Evolutionary conservation across 2,797 vertebrate genomes (phyloP).

Genomic region (Phyllotis vaccarum): DNA sequence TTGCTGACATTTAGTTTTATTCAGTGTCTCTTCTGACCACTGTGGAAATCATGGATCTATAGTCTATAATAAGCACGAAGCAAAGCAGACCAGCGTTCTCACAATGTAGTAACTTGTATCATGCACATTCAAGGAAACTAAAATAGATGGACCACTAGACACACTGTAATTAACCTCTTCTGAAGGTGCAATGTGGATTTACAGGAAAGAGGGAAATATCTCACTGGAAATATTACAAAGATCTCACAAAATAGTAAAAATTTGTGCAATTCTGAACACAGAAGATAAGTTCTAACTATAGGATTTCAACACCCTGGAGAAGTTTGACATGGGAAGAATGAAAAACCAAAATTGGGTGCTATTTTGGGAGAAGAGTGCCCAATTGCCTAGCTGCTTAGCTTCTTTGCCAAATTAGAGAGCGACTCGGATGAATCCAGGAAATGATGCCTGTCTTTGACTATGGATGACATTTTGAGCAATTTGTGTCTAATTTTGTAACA

Average conservation of each 20-base stretch:
- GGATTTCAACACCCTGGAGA: neutral
- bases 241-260: neutral
- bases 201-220: neutral
- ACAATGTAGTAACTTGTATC: neutral
- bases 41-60: neutral
- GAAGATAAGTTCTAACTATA: neutral
- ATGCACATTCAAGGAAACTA: neutral
- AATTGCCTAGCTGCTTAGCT: too few relatives aligned
- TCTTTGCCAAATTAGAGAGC: neutral
- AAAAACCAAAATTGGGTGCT: neutral
- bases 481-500: neutral
- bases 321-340: neutral
- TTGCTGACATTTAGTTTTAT: constrained; percentile 53
- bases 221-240: neutral
- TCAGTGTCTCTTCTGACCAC: neutral
- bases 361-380: neutral
- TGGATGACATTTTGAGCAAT: neutral
- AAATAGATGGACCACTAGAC: neutral
- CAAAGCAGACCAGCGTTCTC: neutral
- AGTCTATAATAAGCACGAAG: neutral
- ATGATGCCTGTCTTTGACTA: neutral
- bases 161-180: neutral
- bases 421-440: neutral
- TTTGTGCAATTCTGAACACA: neutral
- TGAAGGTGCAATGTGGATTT: neutral